Base-by-base conservation (phyloP, 2,797 vertebrate species). In the Paedocypris micromegethes region DNA sequence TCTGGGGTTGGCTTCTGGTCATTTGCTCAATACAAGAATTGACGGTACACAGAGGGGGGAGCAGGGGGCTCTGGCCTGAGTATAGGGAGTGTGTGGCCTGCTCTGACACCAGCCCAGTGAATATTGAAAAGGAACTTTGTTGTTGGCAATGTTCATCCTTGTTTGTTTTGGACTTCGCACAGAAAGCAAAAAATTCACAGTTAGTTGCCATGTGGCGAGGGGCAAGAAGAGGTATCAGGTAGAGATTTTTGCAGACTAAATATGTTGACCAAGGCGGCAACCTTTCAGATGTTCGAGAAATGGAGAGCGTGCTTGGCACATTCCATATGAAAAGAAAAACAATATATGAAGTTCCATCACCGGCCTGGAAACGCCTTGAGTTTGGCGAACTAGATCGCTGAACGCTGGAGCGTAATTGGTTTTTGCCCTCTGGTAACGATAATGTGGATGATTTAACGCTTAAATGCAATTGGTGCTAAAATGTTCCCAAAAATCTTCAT, bases 391-490 rank as follows among this genome's bases (percentile, higher is more conserved):
- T 58, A 59, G 49, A 23, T 46, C 58, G 55, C 78, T 79, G 79
- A 83, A 84, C 68, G 63, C 79, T 81, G 78, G 77, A 76, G 79
- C 78, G 78, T 71, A 76, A 84, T 84, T 86, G 86, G 82, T 86
- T 86, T 85, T 86, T 80, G 87, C 83, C 81, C 77, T 59, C 82
- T 83, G 80, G 83, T 86, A 86, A 85, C 85, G 87, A 87, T 86
- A 88, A 83, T 83, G 86, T 79, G 85, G 86, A 87, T 89, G 87
- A 90, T 88, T 90, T 89, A 88, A 89, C 77, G 84, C 88, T 87
- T 87, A 88, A 86, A 86, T 88, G 86, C 86, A 88, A 88, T 90
- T 86, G 87, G 86, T 80, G 83, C 86, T 86, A 86, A 87, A 88
- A 83, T 66, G 82, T 88, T 89, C 86, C 87, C 84, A 84, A 83